Evolutionary conservation across 2,113 vertebrate genomes (phyloP), one percentile per base, ranked within the genome.

Genomic region (Strigops habroptila): DNA sequence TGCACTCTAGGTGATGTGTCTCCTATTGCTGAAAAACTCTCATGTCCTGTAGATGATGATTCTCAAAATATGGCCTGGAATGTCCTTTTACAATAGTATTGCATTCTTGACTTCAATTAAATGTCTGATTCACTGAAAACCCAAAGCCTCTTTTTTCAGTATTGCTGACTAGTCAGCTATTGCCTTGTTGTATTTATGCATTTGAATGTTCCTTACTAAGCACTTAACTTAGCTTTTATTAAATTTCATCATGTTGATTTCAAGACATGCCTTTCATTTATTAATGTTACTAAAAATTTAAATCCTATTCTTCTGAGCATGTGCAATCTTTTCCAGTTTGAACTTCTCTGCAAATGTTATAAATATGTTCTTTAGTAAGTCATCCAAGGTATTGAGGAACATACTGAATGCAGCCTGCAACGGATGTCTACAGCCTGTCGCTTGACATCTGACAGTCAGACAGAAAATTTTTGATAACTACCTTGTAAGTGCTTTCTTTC

Each of bases 381-480:
- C 76, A 53, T 27, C 17, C 41, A 62, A 69, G 28, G 48, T 3
- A 8, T 0, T 28, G 49, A 90, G 44, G 62, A 82, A 70, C 33
- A 44, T n/a, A 60, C 7, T 55, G 75, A 88, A 70, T n/a, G 41
- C 30, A 77, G 41, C 35, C 48, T 73, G 7, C 30, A 88, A 7
- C 18, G 35, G 10, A 24, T 60, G 6, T 53, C 59, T 80, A 31
- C 27, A 69, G 44, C 19, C 10, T 74, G 67, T 70, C 0, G 0
- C n/a, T 92, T 74, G 49, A 6, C 62, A 49, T 71, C 52, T 79
- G 37, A 44, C 25, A 89, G 14, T 7, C 64, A 52, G 28, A 37
- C 43, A 71, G 48, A 69, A 13, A 28, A 28, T 37, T 87, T 73
- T 71, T 59, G 31, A 12, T 30, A 65, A 30, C 10, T 49, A 25